Percentiles rank a stretch among this genome's conserved stretches.
Conservation (phyloP, 1,140 invertebrate species). For the Orchesella cincta region DNA sequence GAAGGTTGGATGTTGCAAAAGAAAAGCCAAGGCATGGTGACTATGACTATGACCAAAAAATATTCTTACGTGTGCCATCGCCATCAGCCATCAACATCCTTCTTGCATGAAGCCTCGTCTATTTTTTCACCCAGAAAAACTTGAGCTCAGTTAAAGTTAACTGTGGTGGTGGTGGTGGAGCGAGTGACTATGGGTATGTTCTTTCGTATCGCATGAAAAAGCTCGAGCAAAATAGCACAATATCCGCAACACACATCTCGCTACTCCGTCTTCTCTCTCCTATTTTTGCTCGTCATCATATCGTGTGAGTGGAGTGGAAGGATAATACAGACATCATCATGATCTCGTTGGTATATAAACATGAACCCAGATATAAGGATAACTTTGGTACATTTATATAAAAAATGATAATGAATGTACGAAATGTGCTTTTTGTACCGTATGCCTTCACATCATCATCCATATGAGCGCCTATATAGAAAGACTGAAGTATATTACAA, state of each 20-base stretch:
- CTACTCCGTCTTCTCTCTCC: not conserved
- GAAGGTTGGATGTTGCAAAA: too few species aligned
- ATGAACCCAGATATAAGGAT: not conserved
- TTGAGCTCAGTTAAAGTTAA: conserved; percentile 3
- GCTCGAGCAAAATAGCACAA: not conserved
- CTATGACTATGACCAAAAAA: too few species aligned
- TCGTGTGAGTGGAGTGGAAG: not conserved
- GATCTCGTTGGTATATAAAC: not conserved
- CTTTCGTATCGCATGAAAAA: not conserved
- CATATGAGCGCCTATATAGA: not conserved
- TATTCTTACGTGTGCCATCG: not conserved
- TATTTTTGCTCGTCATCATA: not conserved
- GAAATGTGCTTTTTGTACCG: not conserved
- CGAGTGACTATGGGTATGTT: not conserved
- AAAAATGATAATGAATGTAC: conserved; percentile 9
- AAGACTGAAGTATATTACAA: not conserved
- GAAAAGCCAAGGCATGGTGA: too few species aligned
- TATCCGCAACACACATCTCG: not conserved
- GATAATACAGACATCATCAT: not conserved
- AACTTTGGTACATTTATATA: not conserved
- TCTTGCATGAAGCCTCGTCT: not conserved
- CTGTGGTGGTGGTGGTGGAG: not conserved
- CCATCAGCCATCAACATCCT: conserved; percentile 1
- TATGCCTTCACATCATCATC: not conserved
- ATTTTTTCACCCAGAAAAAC: not conserved